These are phyloP conservation scores for Philhelius pedissequus DNA, from an alignment of 2,888 invertebrate species.

Conservation along the genomic window DNA sequence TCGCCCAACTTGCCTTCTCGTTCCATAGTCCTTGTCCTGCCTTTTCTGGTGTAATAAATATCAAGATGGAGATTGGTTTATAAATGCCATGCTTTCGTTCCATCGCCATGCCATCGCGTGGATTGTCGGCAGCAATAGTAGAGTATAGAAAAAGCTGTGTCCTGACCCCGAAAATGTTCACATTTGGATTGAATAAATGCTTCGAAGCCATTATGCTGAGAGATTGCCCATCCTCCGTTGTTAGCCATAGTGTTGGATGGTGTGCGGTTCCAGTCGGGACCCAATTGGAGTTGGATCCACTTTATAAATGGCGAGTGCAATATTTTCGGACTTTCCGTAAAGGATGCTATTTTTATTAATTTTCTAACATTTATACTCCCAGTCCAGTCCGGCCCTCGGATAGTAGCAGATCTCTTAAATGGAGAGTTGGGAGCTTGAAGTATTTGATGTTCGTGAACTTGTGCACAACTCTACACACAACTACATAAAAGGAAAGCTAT, in stretches of 20 bases:
- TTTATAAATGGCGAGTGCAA: constrained; percentile 68
- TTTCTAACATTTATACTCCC: constrained; percentile 68
- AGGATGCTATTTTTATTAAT: constrained; percentile 70
- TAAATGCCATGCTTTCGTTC: constrained; percentile 65
- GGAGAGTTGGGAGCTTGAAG: background rate
- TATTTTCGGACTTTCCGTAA: constrained; percentile 64
- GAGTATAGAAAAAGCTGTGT: background rate
- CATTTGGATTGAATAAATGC: constrained; percentile 69
- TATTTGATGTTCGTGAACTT: constrained; percentile 7
- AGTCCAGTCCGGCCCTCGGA: too few relatives aligned
- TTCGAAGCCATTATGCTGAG: constrained; percentile 69
- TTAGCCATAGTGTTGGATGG: background rate
- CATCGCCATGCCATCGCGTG: constrained; percentile 50
- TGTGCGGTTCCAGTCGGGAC: constrained; percentile 16
- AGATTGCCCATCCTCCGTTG: constrained; percentile 45
- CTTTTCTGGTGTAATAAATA: constrained; percentile 67
- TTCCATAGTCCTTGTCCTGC: constrained; percentile 8
- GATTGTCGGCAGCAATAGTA: constrained; percentile 14
- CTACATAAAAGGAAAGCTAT: background rate
- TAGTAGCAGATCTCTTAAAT: constrained; percentile 7
- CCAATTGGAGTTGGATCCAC: constrained; percentile 13
- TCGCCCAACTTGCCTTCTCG: background rate
- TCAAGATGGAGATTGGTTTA: constrained; percentile 68
- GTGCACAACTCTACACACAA: background rate
- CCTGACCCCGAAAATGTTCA: constrained; percentile 43